Percentiles rank a stretch among this genome's conserved stretches.
phyloP scores from a whole-genome alignment of 2,113 vertebrate genomes.

The Geothlypis trichas region DNA sequence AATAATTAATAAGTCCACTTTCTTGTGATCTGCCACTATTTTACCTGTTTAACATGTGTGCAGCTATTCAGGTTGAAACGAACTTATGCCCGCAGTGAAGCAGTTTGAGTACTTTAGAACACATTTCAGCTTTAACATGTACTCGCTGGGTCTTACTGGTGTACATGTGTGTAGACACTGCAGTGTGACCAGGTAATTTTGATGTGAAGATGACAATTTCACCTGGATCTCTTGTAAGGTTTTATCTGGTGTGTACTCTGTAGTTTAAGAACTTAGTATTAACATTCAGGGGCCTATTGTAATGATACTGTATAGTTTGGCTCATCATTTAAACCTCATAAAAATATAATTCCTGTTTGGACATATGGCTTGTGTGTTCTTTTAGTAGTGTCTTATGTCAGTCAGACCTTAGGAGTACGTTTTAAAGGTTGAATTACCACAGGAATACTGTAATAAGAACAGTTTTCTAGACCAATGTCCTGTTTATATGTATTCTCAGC shows the following conservation, averaged over 20 bases:
- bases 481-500: not conserved
- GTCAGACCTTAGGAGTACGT: not conserved
- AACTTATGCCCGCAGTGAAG: fast-evolving
- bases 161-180: not conserved
- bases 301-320: not conserved
- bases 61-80: fast-evolving
- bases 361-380: not conserved
- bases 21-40: not conserved
- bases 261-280: not conserved
- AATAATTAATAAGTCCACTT: not conserved
- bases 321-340: not conserved
- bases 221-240: not conserved
- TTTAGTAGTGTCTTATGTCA: not conserved
- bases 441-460: not conserved
- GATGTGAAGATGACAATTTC: not conserved
- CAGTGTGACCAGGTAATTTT: not conserved
- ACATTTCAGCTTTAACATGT: not conserved
- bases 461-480: not conserved
- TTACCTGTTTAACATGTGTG: fast-evolving
- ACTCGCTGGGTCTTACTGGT: fast-evolving
- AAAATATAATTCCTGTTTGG: not conserved
- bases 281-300: not conserved
- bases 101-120: not conserved
- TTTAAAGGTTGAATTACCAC: not conserved
- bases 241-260: not conserved